These are phyloP conservation scores for Tetanocera ferruginea DNA, from an alignment of 2,888 invertebrate species.

Conservation along the genomic window DNA sequence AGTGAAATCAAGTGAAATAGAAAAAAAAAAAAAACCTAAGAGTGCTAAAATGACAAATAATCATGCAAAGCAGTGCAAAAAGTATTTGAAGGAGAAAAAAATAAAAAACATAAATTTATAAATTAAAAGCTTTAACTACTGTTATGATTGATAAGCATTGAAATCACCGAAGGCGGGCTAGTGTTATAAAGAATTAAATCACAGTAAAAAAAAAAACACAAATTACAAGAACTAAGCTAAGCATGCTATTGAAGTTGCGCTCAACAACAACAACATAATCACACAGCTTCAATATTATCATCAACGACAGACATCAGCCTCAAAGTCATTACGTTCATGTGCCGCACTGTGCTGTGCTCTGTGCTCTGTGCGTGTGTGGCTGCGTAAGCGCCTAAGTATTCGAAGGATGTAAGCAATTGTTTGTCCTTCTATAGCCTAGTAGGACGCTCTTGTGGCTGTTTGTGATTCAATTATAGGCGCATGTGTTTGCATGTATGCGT, in stretches of 20 bases:
- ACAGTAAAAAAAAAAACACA: neutral
- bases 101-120: no score
- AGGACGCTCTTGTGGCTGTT: neutral
- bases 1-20: no score
- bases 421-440: neutral
- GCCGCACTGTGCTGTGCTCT: no score
- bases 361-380: neutral
- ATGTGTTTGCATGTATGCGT: constrained; percentile 2
- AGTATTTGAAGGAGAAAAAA: no score
- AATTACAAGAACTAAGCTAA: neutral
- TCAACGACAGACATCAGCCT: neutral
- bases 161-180: no score
- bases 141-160: no score
- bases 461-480: constrained; percentile 31
- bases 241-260: neutral
- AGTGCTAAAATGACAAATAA: no score
- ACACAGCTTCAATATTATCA: neutral
- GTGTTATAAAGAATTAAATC: no score
- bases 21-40: no score
- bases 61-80: no score
- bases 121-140: no score
- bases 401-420: neutral
- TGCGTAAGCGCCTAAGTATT: neutral
- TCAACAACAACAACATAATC: constrained; percentile 13
- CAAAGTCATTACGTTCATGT: neutral